Percentiles rank a stretch among this genome's conserved stretches.
Evolutionary conservation across 2,113 vertebrate genomes (phyloP).

Genomic region (Psammodynastes pulverulentus): DNA sequence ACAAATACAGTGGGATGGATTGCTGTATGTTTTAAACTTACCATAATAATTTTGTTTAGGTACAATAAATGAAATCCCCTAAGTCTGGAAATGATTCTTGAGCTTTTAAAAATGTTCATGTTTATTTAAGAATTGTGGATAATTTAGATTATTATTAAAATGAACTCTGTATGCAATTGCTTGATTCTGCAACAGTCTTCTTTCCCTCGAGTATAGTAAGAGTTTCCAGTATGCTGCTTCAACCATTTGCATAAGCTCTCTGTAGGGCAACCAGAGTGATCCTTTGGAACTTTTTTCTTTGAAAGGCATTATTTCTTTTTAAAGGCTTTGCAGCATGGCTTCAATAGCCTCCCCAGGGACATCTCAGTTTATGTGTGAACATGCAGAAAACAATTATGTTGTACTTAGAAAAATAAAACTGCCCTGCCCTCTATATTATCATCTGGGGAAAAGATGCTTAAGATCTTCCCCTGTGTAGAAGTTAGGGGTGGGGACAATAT

Average conservation of each 20-base stretch:
- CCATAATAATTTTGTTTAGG: constrained; percentile 1
- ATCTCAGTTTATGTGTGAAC: neutral
- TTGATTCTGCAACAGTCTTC: neutral
- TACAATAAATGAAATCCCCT: neutral
- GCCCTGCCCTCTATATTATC: neutral
- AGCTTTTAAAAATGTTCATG: neutral
- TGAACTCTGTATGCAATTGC: neutral
- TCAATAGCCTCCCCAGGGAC: neutral
- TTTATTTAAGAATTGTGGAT: neutral
- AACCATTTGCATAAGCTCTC: neutral
- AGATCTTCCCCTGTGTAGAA: neutral
- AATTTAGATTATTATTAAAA: neutral
- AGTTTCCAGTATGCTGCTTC: neutral
- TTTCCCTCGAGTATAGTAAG: neutral
- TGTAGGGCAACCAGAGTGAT: neutral
- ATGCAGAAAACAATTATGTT: neutral
- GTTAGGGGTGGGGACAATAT: neutral
- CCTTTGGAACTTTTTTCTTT: neutral
- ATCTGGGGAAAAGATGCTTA: neutral
- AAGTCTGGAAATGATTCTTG: neutral
- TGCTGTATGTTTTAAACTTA: neutral
- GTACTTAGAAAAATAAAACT: neutral
- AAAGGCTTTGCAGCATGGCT: neutral
- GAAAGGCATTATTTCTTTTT: neutral
- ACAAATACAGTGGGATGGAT: no score